A percentile compares a stretch with the other conserved stretches of the same genome.
These are phyloP conservation scores for Pipa parva DNA, from an alignment of 2,113 vertebrate genomes.

Conservation along the genomic window DNA sequence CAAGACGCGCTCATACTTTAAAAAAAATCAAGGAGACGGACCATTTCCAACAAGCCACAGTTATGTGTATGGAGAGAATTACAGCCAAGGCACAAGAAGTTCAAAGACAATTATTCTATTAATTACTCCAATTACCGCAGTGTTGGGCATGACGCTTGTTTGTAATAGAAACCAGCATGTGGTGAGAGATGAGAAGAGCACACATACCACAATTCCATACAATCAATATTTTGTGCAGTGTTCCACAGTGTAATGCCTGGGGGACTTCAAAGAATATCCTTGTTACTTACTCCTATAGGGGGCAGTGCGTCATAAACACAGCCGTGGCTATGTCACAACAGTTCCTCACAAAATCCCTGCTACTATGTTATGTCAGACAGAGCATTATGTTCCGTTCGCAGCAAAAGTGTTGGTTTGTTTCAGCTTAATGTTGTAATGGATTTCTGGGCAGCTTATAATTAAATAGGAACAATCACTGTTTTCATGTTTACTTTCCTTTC, in stretches of 20 bases:
- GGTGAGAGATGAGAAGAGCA: conserved; percentile 22
- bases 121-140: conserved; percentile 41
- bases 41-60: conserved; percentile 4
- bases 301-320: too few relatives aligned
- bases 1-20: background rate
- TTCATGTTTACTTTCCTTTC: background rate
- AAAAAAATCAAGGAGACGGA: background rate
- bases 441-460: background rate
- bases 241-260: background rate
- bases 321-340: too few relatives aligned
- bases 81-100: conserved; percentile 29
- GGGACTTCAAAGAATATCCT: background rate
- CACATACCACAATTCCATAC: conserved; percentile 26
- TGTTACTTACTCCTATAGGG: background rate
- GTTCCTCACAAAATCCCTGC: background rate
- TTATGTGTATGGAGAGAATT: conserved; percentile 22
- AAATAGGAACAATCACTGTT: background rate
- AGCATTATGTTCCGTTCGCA: too few relatives aligned
- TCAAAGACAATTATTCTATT: conserved; percentile 33
- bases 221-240: conserved; percentile 35
- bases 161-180: conserved; percentile 38
- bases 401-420: too few relatives aligned
- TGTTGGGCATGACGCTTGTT: conserved; percentile 26
- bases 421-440: too few relatives aligned
- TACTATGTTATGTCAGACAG: background rate